phyloP scores from a whole-genome alignment of 2,888 invertebrate species.

The Himalopsyche anomala region DNA sequence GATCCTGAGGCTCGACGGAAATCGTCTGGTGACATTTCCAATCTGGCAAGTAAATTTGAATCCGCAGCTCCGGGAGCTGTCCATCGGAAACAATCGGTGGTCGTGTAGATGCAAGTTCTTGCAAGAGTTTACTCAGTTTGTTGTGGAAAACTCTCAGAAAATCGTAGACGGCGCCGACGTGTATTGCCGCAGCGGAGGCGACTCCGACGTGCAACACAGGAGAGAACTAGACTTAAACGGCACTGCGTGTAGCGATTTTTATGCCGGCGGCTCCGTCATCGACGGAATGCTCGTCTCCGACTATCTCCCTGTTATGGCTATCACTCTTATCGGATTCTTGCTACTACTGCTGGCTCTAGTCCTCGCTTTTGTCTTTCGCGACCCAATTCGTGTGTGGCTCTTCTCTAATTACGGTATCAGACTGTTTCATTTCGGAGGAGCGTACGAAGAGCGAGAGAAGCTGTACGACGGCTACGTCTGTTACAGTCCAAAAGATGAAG shows the following conservation, averaged over 20 bases:
- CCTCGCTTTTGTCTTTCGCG: slow-evolving; percentile 89
- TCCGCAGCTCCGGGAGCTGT: slow-evolving; percentile 83
- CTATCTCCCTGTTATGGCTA: slow-evolving; percentile 90
- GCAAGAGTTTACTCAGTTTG: slow-evolving; percentile 88
- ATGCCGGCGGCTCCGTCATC: slow-evolving; percentile 88
- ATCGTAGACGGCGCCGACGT: slow-evolving; percentile 87
- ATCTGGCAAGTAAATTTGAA: slow-evolving; percentile 86
- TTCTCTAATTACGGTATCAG: slow-evolving; percentile 91
- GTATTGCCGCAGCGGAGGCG: slow-evolving; percentile 85
- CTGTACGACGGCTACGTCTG: slow-evolving; percentile 95
- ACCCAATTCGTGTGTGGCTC: slow-evolving; percentile 90
- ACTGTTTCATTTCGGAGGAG: slow-evolving; percentile 84
- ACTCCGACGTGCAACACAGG: slow-evolving; percentile 84
- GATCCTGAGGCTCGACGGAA: slow-evolving; percentile 89
- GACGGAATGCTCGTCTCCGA: slow-evolving; percentile 89
- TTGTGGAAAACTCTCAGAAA: slow-evolving; percentile 87
- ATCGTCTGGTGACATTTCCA: slow-evolving; percentile 87
- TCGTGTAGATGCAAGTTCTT: slow-evolving; percentile 93
- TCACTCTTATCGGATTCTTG: slow-evolving; percentile 86
- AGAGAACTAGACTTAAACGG: slow-evolving; percentile 89
- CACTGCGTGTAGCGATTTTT: slow-evolving; percentile 91
- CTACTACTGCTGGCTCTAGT: slow-evolving; percentile 86
- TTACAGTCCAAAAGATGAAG: slow-evolving; percentile 94
- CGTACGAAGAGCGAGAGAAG: slow-evolving; percentile 88
- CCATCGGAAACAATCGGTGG: slow-evolving; percentile 91